These are phyloP conservation scores for Euwallacea similis DNA, from an alignment of 1,140 invertebrate genomes.

Conservation along the genomic window DNA sequence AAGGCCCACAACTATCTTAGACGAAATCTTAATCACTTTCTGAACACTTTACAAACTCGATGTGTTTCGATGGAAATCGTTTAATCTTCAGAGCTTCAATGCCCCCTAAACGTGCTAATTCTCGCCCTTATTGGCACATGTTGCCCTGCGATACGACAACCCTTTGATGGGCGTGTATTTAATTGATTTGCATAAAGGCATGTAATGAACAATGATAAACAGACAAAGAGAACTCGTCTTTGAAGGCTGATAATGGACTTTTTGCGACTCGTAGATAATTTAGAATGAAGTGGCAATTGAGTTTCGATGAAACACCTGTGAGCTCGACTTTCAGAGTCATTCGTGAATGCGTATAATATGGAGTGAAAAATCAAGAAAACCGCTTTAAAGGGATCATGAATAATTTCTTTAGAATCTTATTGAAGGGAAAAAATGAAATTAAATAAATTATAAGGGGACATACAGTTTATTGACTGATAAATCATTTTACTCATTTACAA, in stretches of 20 bases:
- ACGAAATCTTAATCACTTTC: too few species aligned
- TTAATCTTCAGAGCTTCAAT: not conserved
- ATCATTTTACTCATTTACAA: too few species aligned
- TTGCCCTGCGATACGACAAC: not conserved
- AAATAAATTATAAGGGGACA: too few species aligned
- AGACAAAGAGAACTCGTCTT: not conserved
- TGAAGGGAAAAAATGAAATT: too few species aligned
- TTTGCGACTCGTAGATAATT: not conserved
- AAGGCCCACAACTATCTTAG: too few species aligned
- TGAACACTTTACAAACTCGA: not conserved
- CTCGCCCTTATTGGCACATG: not conserved
- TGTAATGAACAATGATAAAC: not conserved
- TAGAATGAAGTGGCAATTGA: not conserved
- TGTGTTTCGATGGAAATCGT: not conserved
- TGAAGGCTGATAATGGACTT: not conserved
- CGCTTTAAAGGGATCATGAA: too few species aligned
- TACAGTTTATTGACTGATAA: too few species aligned
- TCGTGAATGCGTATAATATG: too few species aligned
- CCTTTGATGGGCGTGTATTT: not conserved
- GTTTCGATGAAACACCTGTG: too few species aligned
- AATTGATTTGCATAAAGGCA: constrained; percentile 17
- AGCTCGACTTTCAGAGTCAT: too few species aligned
- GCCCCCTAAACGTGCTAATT: not conserved
- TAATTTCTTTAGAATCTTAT: too few species aligned
- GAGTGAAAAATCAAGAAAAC: too few species aligned